Percentiles rank a stretch among this genome's conserved stretches.
These are phyloP conservation scores for Amphipoea lucens DNA, from an alignment of 2,888 invertebrate genomes.

Conservation along the genomic window DNA sequence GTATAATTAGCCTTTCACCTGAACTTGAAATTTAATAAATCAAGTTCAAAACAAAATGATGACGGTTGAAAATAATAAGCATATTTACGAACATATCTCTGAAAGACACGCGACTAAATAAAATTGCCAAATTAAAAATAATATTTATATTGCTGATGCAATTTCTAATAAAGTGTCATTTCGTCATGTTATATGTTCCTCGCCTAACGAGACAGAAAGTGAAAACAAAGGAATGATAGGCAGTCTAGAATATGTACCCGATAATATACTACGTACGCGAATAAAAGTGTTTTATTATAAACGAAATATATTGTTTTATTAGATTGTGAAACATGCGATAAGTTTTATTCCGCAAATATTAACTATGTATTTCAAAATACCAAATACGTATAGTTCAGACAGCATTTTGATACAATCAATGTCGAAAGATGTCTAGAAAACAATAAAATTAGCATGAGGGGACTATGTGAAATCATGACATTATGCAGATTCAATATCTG, in stretches of 20 bases:
- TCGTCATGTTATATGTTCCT: slow-evolving; percentile 10
- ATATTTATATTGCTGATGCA: slow-evolving; percentile 22
- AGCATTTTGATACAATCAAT: slow-evolving; percentile 25
- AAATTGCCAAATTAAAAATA: slow-evolving; percentile 23
- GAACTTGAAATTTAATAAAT: slow-evolving; percentile 13
- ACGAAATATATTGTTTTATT: slow-evolving; percentile 39
- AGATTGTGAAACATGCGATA: slow-evolving; percentile 50
- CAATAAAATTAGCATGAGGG: slow-evolving; percentile 41
- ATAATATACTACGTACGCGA: neutral
- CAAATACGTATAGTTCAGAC: slow-evolving; percentile 13
- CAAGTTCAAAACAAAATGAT: slow-evolving; percentile 1
- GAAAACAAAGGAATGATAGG: slow-evolving; percentile 28
- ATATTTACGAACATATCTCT: neutral
- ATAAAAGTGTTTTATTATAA: slow-evolving; percentile 49
- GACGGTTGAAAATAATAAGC: slow-evolving; percentile 6
- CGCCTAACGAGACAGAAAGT: slow-evolving; percentile 29
- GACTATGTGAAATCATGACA: slow-evolving; percentile 34
- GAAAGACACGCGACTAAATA: neutral
- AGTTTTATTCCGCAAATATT: slow-evolving; percentile 27
- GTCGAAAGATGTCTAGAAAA: slow-evolving; percentile 30
- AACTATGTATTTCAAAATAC: slow-evolving; percentile 29
- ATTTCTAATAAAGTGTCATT: slow-evolving; percentile 11
- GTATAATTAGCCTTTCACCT: slow-evolving; percentile 20
- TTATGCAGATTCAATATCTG: slow-evolving; percentile 22
- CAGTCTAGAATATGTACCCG: slow-evolving; percentile 17